Evolutionary conservation across 2,888 invertebrate species (phyloP).

Genomic region (Exocentrus adspersus): DNA sequence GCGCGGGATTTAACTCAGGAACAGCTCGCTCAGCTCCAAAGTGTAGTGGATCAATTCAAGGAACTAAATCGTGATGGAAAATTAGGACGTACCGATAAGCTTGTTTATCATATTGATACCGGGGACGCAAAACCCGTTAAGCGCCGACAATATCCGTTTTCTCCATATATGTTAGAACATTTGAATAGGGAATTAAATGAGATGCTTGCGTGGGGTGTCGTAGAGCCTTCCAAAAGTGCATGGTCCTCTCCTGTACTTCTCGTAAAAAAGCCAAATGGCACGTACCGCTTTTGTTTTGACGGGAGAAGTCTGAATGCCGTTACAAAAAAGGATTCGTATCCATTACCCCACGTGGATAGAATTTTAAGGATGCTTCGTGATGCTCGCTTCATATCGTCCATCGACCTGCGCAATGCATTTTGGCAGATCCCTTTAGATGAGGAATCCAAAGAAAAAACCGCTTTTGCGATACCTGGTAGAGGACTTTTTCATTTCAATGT

Average conservation of each 20-base stretch:
- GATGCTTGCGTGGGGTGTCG: constrained; percentile 20
- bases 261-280: constrained; percentile 22
- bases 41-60: neutral
- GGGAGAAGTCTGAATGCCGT: constrained; percentile 28
- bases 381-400: constrained; percentile 22
- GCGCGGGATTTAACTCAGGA: neutral
- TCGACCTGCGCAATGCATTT: constrained; percentile 27
- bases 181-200: constrained; percentile 19
- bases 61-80: neutral
- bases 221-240: constrained; percentile 17
- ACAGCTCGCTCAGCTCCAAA: neutral
- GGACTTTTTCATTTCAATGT: constrained; percentile 36
- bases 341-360: constrained; percentile 28
- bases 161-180: constrained; percentile 26
- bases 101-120: constrained; percentile 22
- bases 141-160: constrained; percentile 21
- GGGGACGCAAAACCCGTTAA: constrained; percentile 11
- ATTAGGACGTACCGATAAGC: constrained; percentile 7
- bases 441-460: constrained; percentile 30
- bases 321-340: constrained; percentile 28
- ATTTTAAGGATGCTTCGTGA: constrained; percentile 23
- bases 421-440: constrained; percentile 28
- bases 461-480: constrained; percentile 25
- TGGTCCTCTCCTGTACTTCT: constrained; percentile 21
- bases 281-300: constrained; percentile 29